phyloP scores from a whole-genome alignment of 2,113 vertebrate genomes.

The Xerus inauris region DNA sequence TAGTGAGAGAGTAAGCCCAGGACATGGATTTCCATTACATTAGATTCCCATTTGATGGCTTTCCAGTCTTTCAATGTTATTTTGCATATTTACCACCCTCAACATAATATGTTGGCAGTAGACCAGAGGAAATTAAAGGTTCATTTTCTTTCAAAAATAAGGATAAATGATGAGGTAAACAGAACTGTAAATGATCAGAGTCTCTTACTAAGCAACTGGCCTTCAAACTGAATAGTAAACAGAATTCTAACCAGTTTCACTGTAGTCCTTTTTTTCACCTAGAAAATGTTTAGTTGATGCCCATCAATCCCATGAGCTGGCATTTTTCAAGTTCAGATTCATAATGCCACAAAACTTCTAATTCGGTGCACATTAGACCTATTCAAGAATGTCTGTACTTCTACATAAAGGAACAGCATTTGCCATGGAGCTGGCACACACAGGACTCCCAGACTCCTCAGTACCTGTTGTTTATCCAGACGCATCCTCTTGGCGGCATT shows the following conservation, averaged over 20 bases:
- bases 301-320: background rate
- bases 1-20: background rate
- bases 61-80: background rate
- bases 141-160: conserved; percentile 5
- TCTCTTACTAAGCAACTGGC: background rate
- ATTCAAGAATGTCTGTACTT: conserved; percentile 28
- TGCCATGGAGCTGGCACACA: background rate
- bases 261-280: background rate
- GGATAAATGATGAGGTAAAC: background rate
- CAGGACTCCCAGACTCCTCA: conserved; percentile 55
- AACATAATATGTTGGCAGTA: background rate
- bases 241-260: background rate
- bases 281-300: background rate
- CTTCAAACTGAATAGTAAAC: background rate
- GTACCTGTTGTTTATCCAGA: conserved; percentile 91
- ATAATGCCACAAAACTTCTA: conserved; percentile 43
- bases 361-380: conserved; percentile 23
- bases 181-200: background rate
- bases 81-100: background rate
- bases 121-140: background rate
- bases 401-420: background rate
- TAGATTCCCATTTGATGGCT: background rate
- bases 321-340: background rate
- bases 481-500: conserved; percentile 93
- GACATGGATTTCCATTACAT: background rate